Evolutionary conservation across 1,140 invertebrate species (phyloP).

Genomic region (Melipona quadrifasciata): DNA sequence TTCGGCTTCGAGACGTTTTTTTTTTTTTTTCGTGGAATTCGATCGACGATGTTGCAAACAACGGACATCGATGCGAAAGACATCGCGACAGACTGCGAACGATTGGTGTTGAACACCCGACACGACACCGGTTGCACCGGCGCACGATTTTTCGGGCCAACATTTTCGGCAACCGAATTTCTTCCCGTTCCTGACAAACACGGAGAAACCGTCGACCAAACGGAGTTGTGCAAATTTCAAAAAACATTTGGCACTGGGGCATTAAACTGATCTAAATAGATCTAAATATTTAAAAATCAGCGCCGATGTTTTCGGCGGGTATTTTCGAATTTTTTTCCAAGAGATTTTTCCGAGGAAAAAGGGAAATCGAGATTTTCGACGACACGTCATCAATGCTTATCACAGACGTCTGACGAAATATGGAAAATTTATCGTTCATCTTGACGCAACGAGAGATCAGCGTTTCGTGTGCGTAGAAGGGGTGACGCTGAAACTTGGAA

Average conservation of each 20-base stretch:
- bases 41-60: background rate
- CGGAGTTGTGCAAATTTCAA: background rate
- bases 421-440: background rate
- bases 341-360: background rate
- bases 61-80: background rate
- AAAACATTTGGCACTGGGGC: too few species aligned
- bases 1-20: background rate
- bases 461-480: background rate
- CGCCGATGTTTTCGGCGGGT: too few species aligned
- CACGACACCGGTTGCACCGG: background rate
- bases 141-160: background rate
- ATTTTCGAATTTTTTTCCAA: background rate
- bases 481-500: conserved; percentile 1
- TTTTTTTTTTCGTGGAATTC: background rate
- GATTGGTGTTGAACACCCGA: background rate
- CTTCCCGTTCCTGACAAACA: too few species aligned
- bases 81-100: background rate
- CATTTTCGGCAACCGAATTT: too few species aligned
- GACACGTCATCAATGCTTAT: too few species aligned
- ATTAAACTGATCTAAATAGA: too few species aligned
- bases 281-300: too few species aligned
- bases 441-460: conserved; percentile 16
- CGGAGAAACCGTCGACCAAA: background rate
- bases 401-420: conserved; percentile 11
- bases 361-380: background rate